Base-by-base conservation (phyloP, 1,140 invertebrate genomes). In the Aphelenchoides fujianensis region DNA sequence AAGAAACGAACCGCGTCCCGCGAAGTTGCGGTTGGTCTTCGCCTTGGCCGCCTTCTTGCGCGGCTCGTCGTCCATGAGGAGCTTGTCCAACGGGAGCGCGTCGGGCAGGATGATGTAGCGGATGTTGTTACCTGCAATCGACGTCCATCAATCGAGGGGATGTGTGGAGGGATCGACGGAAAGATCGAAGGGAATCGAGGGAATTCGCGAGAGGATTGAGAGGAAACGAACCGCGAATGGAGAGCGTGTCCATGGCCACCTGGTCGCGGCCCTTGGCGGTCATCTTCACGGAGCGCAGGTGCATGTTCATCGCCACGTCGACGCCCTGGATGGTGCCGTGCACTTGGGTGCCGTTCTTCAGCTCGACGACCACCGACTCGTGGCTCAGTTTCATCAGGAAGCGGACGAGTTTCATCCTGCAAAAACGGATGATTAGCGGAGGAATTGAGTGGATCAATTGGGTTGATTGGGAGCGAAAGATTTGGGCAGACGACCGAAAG, bases 321-420 rank as follows among this genome's bases (percentile, higher is more conserved):
- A 98, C 96, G 78, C 95, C 95, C 90, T 81, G 37, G 41, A 84
- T 73, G 1, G 79, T 70, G 35, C 76, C 72, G 3, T 37, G 67
- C 16, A 98, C 93, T 85, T 95, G 92, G 59, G 95, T 97, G 2
- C 97, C 96, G 89, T 99, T 99, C 87, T 99, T 99, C 37, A 99
- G 85, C 87, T 99, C 97, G 83, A 99, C 95, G 3, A 94, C 97
- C 9, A 99, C 96, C 16, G 96, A 97, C 87, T 99, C 97, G 86
- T 98, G 97, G 87, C 94, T 97, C 30, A 99, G 87, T 88, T 99
- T 98, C 97, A 99, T 99, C 71, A 99, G 89, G 91, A 99, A 99
- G 83, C 96, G 76, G 36, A 85, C 84, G 27, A 84, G 70, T 73
- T 83, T 83, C 81, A 83, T 83, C 27, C n/a, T n/a, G n/a, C n/a